Conservation (phyloP, 2,888 invertebrate genomes). For the Drosophila melanosoma region DNA sequence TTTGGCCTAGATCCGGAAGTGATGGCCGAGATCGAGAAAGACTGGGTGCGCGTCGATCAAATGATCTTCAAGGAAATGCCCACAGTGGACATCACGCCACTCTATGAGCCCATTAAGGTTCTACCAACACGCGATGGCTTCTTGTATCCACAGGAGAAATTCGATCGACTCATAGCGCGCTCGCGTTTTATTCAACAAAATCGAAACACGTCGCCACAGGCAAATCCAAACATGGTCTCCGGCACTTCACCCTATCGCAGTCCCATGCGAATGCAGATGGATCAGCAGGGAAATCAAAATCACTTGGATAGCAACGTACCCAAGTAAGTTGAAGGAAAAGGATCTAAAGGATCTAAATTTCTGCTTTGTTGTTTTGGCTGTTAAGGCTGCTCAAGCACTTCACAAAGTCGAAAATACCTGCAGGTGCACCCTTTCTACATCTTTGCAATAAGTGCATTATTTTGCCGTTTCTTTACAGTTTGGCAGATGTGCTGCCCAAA, state of each 20-base stretch:
- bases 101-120: constrained; percentile 86
- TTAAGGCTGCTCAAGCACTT: not conserved
- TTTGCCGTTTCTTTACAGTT: constrained; percentile 56
- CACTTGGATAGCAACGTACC: constrained; percentile 60
- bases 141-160: constrained; percentile 84
- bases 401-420: not conserved
- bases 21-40: constrained; percentile 89
- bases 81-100: constrained; percentile 82
- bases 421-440: not conserved
- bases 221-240: constrained; percentile 55
- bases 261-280: constrained; percentile 74
- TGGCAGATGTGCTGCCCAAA: constrained; percentile 83
- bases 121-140: constrained; percentile 86
- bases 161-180: constrained; percentile 81
- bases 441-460: not conserved
- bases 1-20: constrained; percentile 91
- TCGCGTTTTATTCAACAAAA: constrained; percentile 79
- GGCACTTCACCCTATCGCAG: constrained; percentile 81
- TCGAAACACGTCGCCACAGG: constrained; percentile 73
- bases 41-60: constrained; percentile 84
- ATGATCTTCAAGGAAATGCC: constrained; percentile 85
- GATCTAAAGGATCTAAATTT: not conserved
- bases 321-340: constrained; percentile 68
- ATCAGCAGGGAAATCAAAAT: constrained; percentile 45
- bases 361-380: not conserved